phyloP scores from a whole-genome alignment of 2,797 vertebrate genomes.

The Diglossa cyanea region DNA sequence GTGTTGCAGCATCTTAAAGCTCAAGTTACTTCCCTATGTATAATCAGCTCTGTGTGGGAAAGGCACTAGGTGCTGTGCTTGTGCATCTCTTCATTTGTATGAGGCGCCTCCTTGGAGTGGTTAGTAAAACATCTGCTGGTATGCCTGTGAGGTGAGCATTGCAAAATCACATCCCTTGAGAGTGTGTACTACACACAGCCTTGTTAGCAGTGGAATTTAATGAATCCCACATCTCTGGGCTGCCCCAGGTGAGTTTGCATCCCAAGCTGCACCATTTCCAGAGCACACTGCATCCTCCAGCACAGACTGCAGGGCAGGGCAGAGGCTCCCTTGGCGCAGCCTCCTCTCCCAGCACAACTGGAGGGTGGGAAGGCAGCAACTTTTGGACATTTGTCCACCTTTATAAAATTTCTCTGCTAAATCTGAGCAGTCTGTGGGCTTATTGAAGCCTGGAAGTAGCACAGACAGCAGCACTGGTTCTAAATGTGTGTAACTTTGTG shows the following conservation, averaged over 20 bases:
- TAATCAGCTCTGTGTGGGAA: neutral
- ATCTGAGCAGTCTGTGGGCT: neutral
- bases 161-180: neutral
- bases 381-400: neutral
- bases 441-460: neutral
- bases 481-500: neutral
- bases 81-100: neutral
- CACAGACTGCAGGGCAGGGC: neutral
- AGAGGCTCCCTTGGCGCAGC: neutral
- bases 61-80: neutral
- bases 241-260: neutral
- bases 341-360: neutral
- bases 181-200: neutral
- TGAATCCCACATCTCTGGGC: neutral
- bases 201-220: neutral
- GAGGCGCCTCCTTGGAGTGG: neutral
- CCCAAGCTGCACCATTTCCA: neutral
- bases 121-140: neutral
- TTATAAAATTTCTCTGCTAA: neutral
- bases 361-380: neutral
- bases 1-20: neutral
- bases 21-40: neutral
- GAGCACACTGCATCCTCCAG: neutral
- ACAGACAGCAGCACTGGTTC: neutral
- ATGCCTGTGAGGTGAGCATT: neutral